Conservation (phyloP, 2,797 vertebrate genomes). For the Ispidina lecontei region DNA sequence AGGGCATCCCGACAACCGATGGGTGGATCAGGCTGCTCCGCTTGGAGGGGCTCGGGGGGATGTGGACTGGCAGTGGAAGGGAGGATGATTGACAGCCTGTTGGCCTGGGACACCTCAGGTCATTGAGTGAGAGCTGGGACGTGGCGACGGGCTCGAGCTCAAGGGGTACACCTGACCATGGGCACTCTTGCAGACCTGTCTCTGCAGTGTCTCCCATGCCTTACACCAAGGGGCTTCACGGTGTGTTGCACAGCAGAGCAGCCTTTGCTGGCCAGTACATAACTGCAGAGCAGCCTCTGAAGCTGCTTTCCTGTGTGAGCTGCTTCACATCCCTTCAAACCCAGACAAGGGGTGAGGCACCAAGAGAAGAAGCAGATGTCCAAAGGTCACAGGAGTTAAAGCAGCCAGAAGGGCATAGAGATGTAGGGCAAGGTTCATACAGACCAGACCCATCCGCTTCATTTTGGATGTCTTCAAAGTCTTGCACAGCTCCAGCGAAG, state of each 20-base stretch:
- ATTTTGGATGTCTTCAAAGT: neutral
- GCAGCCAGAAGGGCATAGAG: neutral
- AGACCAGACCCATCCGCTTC: neutral
- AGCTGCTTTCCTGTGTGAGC: neutral
- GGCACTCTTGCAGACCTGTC: too few species aligned
- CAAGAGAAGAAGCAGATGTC: neutral
- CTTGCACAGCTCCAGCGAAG: neutral
- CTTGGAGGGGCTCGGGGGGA: too few species aligned
- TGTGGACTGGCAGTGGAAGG: too few species aligned
- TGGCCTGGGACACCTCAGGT: too few species aligned
- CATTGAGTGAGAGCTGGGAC: too few species aligned
- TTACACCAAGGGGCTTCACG: neutral
- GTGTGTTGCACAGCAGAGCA: neutral
- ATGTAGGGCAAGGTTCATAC: neutral
- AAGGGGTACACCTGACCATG: too few species aligned
- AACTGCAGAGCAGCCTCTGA: accelerated
- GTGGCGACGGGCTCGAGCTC: too few species aligned
- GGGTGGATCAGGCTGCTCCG: too few species aligned
- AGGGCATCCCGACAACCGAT: too few species aligned
- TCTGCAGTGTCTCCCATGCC: too few species aligned
- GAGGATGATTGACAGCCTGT: too few species aligned
- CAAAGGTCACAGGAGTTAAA: neutral
- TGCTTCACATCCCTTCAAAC: accelerated
- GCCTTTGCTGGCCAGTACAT: neutral
- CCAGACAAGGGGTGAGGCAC: accelerated